Percentiles rank a stretch among this genome's conserved stretches.
These are phyloP conservation scores for Tachyglossus aculeatus DNA, from an alignment of 2,797 vertebrate species.

Conservation along the genomic window DNA sequence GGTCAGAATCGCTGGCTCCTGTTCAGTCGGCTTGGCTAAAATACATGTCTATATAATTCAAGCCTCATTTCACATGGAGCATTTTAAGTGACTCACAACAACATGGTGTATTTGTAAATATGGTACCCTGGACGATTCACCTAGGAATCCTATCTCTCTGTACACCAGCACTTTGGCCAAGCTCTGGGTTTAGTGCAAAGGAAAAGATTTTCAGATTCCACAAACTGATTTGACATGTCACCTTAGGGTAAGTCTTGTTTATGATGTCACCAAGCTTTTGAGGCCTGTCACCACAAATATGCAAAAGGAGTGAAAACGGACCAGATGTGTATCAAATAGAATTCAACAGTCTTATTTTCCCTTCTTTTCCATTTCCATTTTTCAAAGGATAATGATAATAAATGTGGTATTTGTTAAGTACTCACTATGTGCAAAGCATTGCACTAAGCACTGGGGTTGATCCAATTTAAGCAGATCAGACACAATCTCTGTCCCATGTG, in stretches of 20 bases:
- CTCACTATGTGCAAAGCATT: too few relatives aligned
- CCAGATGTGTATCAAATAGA: background rate
- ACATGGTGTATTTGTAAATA: constrained; percentile 7
- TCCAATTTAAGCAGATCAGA: too few relatives aligned
- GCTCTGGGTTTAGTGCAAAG: background rate
- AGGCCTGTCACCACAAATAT: background rate
- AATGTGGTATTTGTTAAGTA: too few relatives aligned
- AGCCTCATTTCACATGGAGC: too few relatives aligned
- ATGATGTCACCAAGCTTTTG: too few relatives aligned
- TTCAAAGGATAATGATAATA: too few relatives aligned
- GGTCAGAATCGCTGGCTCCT: too few relatives aligned
- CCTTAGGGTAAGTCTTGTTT: too few relatives aligned
- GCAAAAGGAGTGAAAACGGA: background rate
- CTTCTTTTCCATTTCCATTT: background rate
- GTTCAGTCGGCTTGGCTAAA: too few relatives aligned
- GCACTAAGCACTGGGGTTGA: too few relatives aligned
- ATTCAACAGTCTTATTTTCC: background rate
- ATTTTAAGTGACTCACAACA: background rate
- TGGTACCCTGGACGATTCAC: constrained; percentile 7
- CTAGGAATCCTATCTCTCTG: background rate
- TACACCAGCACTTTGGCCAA: background rate
- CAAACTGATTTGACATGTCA: accelerated
- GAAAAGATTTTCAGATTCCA: background rate
- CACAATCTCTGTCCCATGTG: too few relatives aligned
- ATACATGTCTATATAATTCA: too few relatives aligned